phyloP scores from a whole-genome alignment of 2,797 vertebrate genomes.

The Coilia nasus region DNA sequence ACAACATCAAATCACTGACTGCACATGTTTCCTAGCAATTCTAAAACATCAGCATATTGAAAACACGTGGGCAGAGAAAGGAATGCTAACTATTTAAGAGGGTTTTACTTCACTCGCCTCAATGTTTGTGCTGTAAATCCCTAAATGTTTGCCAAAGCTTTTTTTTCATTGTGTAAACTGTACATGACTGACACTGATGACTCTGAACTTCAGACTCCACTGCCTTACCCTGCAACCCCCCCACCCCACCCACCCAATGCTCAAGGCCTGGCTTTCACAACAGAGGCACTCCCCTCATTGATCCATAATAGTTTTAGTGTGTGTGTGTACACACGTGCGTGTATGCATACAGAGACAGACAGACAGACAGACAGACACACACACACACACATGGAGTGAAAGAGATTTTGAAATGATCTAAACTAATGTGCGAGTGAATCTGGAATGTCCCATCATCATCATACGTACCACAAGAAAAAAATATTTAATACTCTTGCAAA shows the following conservation, averaged over 20 bases:
- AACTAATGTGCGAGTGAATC: too few relatives aligned
- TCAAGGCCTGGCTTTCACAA: neutral
- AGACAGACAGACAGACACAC: too few relatives aligned
- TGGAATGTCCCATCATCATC: neutral
- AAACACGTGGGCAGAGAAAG: neutral
- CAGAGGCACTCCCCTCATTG: neutral
- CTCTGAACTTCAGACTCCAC: neutral
- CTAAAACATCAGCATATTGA: neutral
- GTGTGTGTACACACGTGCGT: too few relatives aligned
- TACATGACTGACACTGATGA: neutral
- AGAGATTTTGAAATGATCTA: neutral
- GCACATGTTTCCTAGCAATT: neutral
- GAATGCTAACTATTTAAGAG: neutral
- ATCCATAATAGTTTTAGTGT: neutral
- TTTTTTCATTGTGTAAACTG: neutral
- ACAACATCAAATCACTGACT: neutral
- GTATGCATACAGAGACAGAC: too few relatives aligned
- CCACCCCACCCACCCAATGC: neutral
- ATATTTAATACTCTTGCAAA: neutral
- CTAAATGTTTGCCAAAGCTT: neutral
- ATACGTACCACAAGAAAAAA: neutral
- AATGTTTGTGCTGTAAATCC: constrained; percentile 8
- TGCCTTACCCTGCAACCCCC: neutral
- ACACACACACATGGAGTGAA: neutral
- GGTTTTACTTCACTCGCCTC: neutral